Evolutionary conservation across 2,888 invertebrate species (phyloP).

Genomic region (Lasioglossum pauxillum): DNA sequence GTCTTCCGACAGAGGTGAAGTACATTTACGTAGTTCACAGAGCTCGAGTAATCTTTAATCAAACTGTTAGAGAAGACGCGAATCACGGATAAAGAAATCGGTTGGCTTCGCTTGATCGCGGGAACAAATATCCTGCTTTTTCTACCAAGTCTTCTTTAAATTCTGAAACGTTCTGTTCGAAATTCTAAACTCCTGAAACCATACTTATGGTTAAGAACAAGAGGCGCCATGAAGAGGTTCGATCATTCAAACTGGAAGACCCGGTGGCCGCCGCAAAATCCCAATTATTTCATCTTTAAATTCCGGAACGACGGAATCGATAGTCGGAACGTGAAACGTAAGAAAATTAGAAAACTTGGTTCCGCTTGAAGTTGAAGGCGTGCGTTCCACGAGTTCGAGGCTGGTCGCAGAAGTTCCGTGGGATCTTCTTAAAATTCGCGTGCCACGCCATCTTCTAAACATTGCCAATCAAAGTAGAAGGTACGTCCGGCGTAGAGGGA

Average conservation of each 20-base stretch:
- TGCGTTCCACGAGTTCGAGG: neutral
- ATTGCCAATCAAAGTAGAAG: constrained; percentile 62
- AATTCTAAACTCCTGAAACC: neutral
- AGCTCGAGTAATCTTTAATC: too few species aligned
- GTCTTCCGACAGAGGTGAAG: too few species aligned
- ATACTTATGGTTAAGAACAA: neutral
- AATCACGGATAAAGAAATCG: neutral
- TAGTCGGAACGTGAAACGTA: neutral
- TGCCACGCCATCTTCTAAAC: constrained; percentile 56
- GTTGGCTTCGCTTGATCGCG: too few species aligned
- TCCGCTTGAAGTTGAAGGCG: neutral
- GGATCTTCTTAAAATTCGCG: constrained; percentile 47
- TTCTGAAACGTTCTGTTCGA: neutral
- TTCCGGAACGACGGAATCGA: neutral
- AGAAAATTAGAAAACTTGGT: neutral
- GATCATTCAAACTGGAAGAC: neutral
- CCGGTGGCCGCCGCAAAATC: neutral
- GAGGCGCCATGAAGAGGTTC: neutral
- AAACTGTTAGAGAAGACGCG: too few species aligned
- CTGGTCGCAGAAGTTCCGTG: neutral
- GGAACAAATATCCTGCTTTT: too few species aligned
- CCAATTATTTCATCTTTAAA: neutral
- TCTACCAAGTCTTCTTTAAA: neutral
- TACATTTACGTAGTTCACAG: too few species aligned
- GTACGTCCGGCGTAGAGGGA: constrained; percentile 45